These are phyloP conservation scores for Morinoia aosen DNA, from an alignment of 2,888 invertebrate species.

Conservation along the genomic window DNA sequence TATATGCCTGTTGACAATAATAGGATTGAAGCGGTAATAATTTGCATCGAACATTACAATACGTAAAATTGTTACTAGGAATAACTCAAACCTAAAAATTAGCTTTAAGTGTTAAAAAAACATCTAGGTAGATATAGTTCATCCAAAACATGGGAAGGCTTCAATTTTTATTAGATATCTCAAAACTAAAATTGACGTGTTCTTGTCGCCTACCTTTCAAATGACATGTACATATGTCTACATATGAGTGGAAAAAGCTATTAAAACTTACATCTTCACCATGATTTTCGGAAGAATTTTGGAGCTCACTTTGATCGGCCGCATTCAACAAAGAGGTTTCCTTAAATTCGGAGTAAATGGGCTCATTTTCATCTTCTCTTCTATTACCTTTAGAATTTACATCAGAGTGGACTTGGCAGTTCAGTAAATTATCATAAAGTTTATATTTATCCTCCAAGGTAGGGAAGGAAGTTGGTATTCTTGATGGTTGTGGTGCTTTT, in stretches of 20 bases:
- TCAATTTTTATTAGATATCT: neutral
- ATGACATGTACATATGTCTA: neutral
- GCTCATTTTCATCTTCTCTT: neutral
- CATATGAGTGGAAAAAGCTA: neutral
- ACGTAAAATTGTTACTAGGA: too few relatives aligned
- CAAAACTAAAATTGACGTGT: neutral
- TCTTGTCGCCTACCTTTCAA: neutral
- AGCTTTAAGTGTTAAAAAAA: too few relatives aligned
- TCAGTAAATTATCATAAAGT: conserved; percentile 31
- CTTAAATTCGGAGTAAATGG: conserved; percentile 31
- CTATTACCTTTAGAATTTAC: neutral
- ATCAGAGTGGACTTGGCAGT: neutral
- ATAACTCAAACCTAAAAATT: too few relatives aligned
- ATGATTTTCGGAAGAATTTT: neutral
- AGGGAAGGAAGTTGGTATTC: neutral
- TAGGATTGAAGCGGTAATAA: too few relatives aligned
- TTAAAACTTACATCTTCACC: neutral
- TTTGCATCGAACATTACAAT: too few relatives aligned
- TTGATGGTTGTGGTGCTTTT: neutral
- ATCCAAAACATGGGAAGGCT: neutral
- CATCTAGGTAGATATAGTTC: too few relatives aligned
- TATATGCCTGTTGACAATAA: too few relatives aligned
- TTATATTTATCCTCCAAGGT: conserved; percentile 22
- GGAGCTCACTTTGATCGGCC: neutral
- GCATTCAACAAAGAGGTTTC: neutral